Conservation (phyloP, 2,888 invertebrate species). For the Perithous albicinctus region DNA sequence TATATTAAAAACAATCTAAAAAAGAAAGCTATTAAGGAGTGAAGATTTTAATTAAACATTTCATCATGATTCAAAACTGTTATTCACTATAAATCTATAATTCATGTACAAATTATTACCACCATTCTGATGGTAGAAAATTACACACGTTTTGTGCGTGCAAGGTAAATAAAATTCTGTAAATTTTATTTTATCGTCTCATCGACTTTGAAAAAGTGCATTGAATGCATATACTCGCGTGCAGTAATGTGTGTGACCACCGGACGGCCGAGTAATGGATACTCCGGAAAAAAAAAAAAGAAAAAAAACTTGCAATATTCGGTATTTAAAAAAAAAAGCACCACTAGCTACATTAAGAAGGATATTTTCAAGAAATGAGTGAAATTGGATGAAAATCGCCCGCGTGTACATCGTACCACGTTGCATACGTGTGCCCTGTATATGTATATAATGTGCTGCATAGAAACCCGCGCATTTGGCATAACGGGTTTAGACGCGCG, state of each 20-base stretch:
- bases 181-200: too few species aligned
- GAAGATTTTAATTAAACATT: too few species aligned
- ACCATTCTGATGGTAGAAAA: too few species aligned
- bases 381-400: not conserved
- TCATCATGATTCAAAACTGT: too few species aligned
- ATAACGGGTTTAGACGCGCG: constrained; percentile 34
- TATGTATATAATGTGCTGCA: constrained; percentile 7
- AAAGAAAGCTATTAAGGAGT: too few species aligned
- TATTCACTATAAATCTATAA: too few species aligned
- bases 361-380: not conserved
- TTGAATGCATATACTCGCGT: not conserved
- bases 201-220: not conserved
- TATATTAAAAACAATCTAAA: too few species aligned
- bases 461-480: constrained; percentile 46
- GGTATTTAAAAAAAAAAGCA: not conserved
- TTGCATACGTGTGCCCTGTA: constrained; percentile 5
- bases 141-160: too few species aligned
- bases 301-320: not conserved
- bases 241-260: not conserved
- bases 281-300: not conserved
- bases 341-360: not conserved
- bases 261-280: not conserved
- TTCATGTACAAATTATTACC: too few species aligned
- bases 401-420: constrained; percentile 18
- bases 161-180: too few species aligned